Conservation (phyloP, 2,113 vertebrate genomes). For the Sapayoa aenigma region DNA sequence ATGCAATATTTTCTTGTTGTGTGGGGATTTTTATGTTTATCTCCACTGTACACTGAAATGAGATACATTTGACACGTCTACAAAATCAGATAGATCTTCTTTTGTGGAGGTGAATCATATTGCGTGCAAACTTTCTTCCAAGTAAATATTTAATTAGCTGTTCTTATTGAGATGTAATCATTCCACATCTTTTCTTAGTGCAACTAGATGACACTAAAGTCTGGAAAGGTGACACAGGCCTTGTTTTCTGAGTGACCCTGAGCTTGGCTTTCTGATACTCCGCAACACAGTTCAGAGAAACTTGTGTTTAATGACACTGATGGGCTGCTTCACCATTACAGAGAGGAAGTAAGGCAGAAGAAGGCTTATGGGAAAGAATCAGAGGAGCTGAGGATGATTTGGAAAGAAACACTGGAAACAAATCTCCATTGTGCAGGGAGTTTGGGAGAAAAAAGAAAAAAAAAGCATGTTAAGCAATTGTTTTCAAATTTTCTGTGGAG, state of each 20-base stretch:
- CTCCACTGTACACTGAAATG: neutral
- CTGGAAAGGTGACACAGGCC: neutral
- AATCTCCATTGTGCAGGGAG: neutral
- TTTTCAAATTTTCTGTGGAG: neutral
- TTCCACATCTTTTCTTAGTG: neutral
- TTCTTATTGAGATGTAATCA: neutral
- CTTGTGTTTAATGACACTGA: neutral
- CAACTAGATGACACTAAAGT: neutral
- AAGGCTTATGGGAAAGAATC: neutral
- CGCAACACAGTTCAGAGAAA: neutral
- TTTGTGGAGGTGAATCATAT: neutral
- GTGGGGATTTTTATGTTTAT: neutral
- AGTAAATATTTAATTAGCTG: slow-evolving; percentile 12
- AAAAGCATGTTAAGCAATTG: neutral
- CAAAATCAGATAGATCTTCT: neutral
- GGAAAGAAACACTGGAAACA: neutral
- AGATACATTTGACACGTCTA: neutral
- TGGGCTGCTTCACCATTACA: neutral
- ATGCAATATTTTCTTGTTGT: neutral
- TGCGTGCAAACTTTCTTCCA: neutral
- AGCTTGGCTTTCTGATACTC: neutral
- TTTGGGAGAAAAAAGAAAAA: neutral
- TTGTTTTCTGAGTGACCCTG: neutral
- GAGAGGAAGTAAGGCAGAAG: neutral
- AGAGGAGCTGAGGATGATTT: neutral